These are phyloP conservation scores for Sebastiscus albofasciatus DNA, from an alignment of 2,797 vertebrate species.

Conservation along the genomic window DNA sequence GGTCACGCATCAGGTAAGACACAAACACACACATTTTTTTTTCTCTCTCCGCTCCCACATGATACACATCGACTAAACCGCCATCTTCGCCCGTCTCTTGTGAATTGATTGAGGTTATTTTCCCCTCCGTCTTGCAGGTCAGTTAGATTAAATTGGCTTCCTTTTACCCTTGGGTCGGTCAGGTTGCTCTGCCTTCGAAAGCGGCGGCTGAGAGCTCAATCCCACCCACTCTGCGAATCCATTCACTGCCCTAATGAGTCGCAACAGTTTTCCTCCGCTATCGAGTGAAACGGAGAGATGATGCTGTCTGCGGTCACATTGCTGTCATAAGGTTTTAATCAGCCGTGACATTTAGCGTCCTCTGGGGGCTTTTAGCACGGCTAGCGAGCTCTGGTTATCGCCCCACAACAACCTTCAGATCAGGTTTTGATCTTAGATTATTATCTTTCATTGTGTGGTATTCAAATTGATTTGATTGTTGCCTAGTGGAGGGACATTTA, in stretches of 20 bases:
- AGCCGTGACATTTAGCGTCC: constrained; percentile 63
- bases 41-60: background rate
- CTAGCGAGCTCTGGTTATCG: constrained; percentile 19
- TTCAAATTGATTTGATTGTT: constrained; percentile 24
- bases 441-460: background rate
- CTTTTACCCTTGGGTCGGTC: constrained; percentile 61
- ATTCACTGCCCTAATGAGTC: constrained; percentile 67
- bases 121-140: constrained; percentile 33
- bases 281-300: constrained; percentile 47
- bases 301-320: constrained; percentile 62
- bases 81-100: constrained; percentile 38
- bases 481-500: background rate
- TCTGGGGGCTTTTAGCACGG: constrained; percentile 46
- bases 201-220: constrained; percentile 29
- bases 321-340: constrained; percentile 73
- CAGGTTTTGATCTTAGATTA: constrained; percentile 21
- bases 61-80: constrained; percentile 28
- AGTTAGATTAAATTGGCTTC: constrained; percentile 64
- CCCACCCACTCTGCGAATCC: constrained; percentile 44
- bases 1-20: constrained; percentile 84
- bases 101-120: constrained; percentile 57
- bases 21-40: background rate
- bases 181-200: constrained; percentile 42
- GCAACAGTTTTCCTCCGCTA: constrained; percentile 45
- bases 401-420: constrained; percentile 17